phyloP scores from a whole-genome alignment of 1,140 invertebrate species.

The Drosophila chauvacae region DNA sequence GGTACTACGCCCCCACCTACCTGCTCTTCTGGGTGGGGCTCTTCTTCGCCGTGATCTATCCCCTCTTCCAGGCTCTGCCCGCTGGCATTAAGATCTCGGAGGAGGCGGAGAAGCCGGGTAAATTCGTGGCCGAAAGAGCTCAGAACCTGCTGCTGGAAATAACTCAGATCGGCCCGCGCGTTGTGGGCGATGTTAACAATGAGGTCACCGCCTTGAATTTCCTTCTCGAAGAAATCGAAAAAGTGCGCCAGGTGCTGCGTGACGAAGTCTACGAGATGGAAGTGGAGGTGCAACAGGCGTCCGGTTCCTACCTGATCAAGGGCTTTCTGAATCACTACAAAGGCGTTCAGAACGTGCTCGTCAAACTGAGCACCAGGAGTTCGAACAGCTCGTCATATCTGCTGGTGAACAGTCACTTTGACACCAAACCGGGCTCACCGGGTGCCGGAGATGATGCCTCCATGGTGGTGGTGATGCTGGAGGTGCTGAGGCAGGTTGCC shows the following conservation, averaged over 20 bases:
- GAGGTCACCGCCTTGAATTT: conserved; percentile 87
- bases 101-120: conserved; percentile 51
- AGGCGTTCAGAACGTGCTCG: conserved; percentile 91
- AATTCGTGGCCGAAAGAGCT: conserved; percentile 75
- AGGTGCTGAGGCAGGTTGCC: conserved; percentile 87
- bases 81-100: conserved; percentile 43
- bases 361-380: conserved; percentile 87
- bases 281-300: conserved; percentile 85
- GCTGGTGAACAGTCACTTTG: conserved; percentile 97
- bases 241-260: conserved; percentile 46
- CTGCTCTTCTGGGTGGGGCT: conserved; percentile 68
- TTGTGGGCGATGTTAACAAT: conserved; percentile 88
- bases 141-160: conserved; percentile 86
- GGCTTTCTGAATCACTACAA: conserved; percentile 90
- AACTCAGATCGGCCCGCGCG: conserved; percentile 88
- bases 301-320: conserved; percentile 90
- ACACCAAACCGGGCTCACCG: conserved; percentile 92
- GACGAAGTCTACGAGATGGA: conserved; percentile 68
- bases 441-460: conserved; percentile 91
- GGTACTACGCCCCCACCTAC: conserved; percentile 74
- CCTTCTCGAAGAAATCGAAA: conserved; percentile 84
- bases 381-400: conserved; percentile 85
- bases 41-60: conserved; percentile 66
- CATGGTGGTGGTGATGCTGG: conserved; percentile 96
- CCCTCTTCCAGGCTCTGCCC: conserved; percentile 63